Percentiles rank a stretch among this genome's conserved stretches.
These are phyloP conservation scores for Ptilodon capucinus DNA, from an alignment of 2,888 invertebrate species.

Conservation along the genomic window DNA sequence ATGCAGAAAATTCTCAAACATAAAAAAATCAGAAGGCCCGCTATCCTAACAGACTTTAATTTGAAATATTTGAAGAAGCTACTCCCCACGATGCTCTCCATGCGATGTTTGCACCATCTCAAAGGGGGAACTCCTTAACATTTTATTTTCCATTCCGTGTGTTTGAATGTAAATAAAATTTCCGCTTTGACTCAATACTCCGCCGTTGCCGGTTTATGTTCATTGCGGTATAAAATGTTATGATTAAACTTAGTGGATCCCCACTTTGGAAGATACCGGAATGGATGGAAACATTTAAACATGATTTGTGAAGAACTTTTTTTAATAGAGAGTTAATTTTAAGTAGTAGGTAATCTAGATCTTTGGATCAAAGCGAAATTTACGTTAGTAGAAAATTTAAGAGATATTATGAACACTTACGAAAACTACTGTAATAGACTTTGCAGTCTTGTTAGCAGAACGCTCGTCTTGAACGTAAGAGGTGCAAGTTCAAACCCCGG, in stretches of 20 bases:
- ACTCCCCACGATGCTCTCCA: constrained; percentile 5
- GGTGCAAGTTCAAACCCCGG: no score
- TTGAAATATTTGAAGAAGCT: constrained; percentile 31
- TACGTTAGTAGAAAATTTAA: no score
- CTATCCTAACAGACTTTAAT: constrained; percentile 24
- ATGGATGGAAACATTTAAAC: constrained; percentile 3
- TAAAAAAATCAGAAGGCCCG: not conserved
- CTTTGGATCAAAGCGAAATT: not conserved
- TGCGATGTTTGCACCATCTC: constrained; percentile 14
- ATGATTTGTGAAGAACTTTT: not conserved
- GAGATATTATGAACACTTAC: no score
- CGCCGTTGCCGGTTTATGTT: constrained; percentile 8
- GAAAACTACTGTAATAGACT: no score
- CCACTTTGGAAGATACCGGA: constrained; percentile 10
- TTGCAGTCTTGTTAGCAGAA: no score
- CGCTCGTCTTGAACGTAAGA: no score
- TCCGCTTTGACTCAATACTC: constrained; percentile 40
- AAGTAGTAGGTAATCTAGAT: not conserved
- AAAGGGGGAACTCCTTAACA: constrained; percentile 33
- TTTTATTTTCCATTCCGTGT: constrained; percentile 37
- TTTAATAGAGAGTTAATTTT: not conserved
- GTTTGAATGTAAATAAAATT: constrained; percentile 38
- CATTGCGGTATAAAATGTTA: constrained; percentile 22
- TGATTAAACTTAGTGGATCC: constrained; percentile 19
- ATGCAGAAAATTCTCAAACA: no score